Percentiles rank a stretch among this genome's conserved stretches.
Conservation (phyloP, 2,888 invertebrate species). For the Mesopsocus fuscifrons region DNA sequence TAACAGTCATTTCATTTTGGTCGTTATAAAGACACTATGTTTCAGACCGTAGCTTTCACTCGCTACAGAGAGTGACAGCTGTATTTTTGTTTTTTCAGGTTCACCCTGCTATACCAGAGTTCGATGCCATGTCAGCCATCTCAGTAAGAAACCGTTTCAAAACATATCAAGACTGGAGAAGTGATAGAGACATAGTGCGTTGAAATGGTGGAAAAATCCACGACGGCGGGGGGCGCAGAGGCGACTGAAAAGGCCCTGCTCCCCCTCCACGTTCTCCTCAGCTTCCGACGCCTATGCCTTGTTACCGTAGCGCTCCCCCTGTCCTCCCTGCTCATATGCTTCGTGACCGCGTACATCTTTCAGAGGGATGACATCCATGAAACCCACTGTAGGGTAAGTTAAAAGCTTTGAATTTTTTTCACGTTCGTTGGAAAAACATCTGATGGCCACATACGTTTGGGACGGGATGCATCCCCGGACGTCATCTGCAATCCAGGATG, state of each 20-base stretch:
- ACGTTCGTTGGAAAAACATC: not conserved
- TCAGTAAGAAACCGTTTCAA: not conserved
- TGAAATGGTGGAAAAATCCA: constrained; percentile 3
- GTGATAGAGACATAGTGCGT: not conserved
- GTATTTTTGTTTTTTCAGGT: constrained; percentile 2
- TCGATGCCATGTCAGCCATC: not conserved
- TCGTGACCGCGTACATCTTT: constrained; percentile 74
- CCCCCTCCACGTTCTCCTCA: constrained; percentile 25
- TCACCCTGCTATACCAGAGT: not conserved
- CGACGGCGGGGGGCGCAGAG: not conserved
- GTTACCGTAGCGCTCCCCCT: constrained; percentile 71
- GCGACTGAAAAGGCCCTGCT: not conserved
- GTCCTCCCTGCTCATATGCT: constrained; percentile 67
- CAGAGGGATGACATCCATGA: constrained; percentile 87
- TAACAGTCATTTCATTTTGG: too few species aligned
- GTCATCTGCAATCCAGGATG: too few species aligned
- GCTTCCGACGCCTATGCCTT: constrained; percentile 62
- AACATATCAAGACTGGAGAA: too few species aligned
- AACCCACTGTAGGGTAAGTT: constrained; percentile 80
- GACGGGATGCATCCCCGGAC: too few species aligned
- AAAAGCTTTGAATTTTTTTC: not conserved
- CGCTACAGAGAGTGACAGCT: not conserved
- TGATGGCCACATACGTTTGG: too few species aligned
- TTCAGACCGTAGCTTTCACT: too few species aligned
- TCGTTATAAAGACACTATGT: too few species aligned